Conservation (phyloP, 2,888 invertebrate genomes). For the Acanthococcus lagerstroemiae region DNA sequence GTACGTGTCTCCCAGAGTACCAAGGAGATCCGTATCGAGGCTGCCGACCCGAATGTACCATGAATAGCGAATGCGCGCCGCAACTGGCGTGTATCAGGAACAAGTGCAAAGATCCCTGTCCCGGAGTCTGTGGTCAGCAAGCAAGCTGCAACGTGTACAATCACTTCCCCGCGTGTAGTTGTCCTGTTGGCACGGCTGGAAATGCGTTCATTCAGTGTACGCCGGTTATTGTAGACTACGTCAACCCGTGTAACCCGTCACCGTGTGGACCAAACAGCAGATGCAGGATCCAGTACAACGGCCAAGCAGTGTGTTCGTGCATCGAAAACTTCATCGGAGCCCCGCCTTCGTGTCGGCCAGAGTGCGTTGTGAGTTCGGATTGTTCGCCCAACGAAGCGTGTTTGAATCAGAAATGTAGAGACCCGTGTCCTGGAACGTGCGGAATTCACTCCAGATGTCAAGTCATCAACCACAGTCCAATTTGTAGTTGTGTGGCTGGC, state of each 20-base stretch:
- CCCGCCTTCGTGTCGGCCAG: constrained; percentile 44
- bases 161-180: constrained; percentile 44
- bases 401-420: constrained; percentile 46
- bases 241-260: constrained; percentile 43
- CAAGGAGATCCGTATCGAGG: constrained; percentile 53
- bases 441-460: constrained; percentile 46
- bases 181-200: constrained; percentile 43
- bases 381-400: constrained; percentile 45
- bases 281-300: constrained; percentile 44
- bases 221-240: constrained; percentile 42
- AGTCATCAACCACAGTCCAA: constrained; percentile 47
- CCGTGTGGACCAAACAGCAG: constrained; percentile 46
- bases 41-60: constrained; percentile 40
- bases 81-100: constrained; percentile 41
- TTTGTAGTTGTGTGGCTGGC: constrained; percentile 43
- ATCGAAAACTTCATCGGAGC: constrained; percentile 43
- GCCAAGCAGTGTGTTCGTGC: constrained; percentile 45
- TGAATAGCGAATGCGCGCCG: constrained; percentile 40
- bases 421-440: constrained; percentile 47
- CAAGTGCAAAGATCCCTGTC: constrained; percentile 42
- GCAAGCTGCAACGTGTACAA: constrained; percentile 42
- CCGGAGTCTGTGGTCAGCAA: constrained; percentile 40
- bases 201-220: constrained; percentile 50
- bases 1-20: constrained; percentile 60
- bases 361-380: constrained; percentile 44